Conservation (phyloP, 2,113 vertebrate species). For the Mus musculus region DNA sequence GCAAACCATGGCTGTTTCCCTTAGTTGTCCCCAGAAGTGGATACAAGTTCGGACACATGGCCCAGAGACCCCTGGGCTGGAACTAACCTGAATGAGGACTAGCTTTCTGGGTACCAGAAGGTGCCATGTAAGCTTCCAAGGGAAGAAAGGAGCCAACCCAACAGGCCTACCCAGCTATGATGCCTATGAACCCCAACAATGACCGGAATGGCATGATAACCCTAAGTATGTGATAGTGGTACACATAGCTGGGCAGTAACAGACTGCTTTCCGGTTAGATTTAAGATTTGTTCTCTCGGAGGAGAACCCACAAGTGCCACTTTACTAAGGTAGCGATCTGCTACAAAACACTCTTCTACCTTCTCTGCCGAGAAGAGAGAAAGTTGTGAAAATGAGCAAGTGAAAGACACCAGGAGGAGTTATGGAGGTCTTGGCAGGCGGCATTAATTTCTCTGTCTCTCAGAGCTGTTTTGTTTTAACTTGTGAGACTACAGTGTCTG, state of each 20-base stretch:
- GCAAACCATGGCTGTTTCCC: background rate
- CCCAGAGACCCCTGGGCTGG: background rate
- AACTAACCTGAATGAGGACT: no score
- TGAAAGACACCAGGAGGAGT: background rate
- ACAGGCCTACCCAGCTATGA: background rate
- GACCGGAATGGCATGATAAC: background rate
- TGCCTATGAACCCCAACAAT: background rate
- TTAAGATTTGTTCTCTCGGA: background rate
- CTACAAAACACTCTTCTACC: background rate
- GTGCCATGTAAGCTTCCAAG: no score
- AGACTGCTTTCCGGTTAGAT: background rate
- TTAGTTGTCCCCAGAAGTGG: background rate
- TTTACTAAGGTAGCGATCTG: background rate
- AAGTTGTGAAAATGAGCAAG: background rate
- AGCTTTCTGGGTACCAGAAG: background rate
- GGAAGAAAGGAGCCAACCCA: background rate
- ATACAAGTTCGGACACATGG: background rate
- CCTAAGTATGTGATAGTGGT: background rate
- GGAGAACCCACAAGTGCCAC: background rate
- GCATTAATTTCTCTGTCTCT: background rate
- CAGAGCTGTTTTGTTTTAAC: constrained; percentile 5
- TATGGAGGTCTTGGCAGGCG: background rate
- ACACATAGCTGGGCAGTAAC: background rate
- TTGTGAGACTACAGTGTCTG: background rate
- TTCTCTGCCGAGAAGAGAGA: background rate